These are phyloP conservation scores for Probosciger aterrimus DNA, from an alignment of 2,113 vertebrate species.

Conservation along the genomic window DNA sequence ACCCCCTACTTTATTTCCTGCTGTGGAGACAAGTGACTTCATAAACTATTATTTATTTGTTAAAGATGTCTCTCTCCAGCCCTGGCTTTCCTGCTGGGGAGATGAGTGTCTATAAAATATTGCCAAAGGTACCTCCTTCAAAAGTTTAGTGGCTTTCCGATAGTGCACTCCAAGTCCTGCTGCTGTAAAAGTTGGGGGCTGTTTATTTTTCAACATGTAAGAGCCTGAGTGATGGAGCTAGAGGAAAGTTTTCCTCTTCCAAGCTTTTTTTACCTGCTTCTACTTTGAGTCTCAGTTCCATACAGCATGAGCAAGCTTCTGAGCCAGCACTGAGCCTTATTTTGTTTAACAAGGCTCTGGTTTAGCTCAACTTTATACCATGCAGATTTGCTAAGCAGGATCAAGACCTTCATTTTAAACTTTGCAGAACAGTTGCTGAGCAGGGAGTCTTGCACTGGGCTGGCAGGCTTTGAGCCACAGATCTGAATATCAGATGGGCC, in stretches of 20 bases:
- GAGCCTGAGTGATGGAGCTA: background rate
- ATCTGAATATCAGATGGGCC: background rate
- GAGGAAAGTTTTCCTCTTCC: background rate
- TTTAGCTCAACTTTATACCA: conserved; percentile 57
- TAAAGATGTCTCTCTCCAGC: conserved; percentile 34
- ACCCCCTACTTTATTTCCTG: conserved; percentile 41
- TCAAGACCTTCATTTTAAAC: conserved; percentile 26
- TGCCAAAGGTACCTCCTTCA: conserved; percentile 42
- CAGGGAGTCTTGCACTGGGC: background rate
- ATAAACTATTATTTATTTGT: conserved; percentile 64
- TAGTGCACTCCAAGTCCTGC: background rate
- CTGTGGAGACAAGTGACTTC: conserved; percentile 58
- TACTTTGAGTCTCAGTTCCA: background rate
- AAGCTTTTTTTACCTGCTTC: background rate
- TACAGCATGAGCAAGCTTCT: background rate
- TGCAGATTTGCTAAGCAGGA: background rate
- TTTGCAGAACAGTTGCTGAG: background rate
- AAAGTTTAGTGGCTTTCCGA: conserved; percentile 6
- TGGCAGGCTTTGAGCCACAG: background rate
- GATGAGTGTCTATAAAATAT: conserved; percentile 52
- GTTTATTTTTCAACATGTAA: conserved; percentile 37
- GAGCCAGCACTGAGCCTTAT: conserved; percentile 10
- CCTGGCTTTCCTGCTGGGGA: conserved; percentile 28
- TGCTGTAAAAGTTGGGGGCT: conserved; percentile 2
- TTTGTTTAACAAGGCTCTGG: conserved; percentile 58